Conservation (phyloP, 2,797 vertebrate species). For the Artibeus jamaicensis region DNA sequence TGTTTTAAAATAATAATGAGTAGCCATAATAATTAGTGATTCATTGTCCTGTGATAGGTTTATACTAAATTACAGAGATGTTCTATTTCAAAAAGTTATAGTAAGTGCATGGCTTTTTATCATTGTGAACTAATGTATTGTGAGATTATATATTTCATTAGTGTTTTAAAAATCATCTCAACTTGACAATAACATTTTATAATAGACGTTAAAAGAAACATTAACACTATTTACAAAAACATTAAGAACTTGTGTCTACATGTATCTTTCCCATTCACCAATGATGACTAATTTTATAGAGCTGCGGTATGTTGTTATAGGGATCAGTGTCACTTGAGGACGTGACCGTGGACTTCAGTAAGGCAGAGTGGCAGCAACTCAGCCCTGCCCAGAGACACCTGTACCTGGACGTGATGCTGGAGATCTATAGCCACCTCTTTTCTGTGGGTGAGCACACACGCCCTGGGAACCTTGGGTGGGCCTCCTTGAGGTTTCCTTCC, state of each 20-base stretch:
- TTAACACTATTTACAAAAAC: not conserved
- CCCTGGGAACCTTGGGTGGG: too few species aligned
- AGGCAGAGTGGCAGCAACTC: conserved; percentile 66
- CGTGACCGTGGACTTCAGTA: conserved; percentile 53
- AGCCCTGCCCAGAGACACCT: conserved; percentile 35
- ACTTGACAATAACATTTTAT: not conserved
- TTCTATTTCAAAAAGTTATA: not conserved
- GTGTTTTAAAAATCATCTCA: not conserved
- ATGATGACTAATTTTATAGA: not conserved
- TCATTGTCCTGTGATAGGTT: not conserved
- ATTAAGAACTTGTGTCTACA: not conserved
- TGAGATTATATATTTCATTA: not conserved
- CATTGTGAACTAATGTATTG: not conserved
- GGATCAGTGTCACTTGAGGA: conserved; percentile 60
- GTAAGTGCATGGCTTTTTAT: not conserved
- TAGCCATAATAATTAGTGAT: not conserved
- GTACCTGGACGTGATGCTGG: conserved; percentile 66
- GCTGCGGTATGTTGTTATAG: conserved; percentile 16
- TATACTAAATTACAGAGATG: not conserved
- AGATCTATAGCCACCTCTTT: conserved; percentile 55
- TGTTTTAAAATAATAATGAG: not conserved
- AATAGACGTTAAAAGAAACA: not conserved
- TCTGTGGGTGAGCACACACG: conserved; percentile 48
- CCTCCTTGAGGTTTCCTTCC: not conserved
- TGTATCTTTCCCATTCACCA: not conserved